Base-by-base conservation (phyloP, 2,113 vertebrate genomes). In the Mustelus asterias region DNA sequence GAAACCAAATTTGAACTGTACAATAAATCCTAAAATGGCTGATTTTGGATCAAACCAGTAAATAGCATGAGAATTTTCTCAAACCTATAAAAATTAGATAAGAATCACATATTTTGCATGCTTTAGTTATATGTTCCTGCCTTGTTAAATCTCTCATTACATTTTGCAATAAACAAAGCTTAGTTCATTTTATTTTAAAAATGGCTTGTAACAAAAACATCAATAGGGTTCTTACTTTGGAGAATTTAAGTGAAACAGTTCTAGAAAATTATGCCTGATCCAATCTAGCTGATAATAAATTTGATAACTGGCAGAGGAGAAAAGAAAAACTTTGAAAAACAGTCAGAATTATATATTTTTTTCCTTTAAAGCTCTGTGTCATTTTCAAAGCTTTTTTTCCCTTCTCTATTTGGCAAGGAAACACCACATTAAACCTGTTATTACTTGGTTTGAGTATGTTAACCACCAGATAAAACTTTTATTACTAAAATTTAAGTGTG, bases 81-180 rank as follows among this genome's bases (percentile, higher is more conserved):
- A 86, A 86, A 86, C 41, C 72, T 22, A 48, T 86, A 86, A 86
- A 86, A 86, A 41, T 44, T 24, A 48, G 83, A 86, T 48, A 86
- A 86, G 18, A 60, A 54, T 58, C 54, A 90, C 48, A 60, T 5
- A 65, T 65, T 93, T 63, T 33, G 37, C 54, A 63, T 92, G 18
- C 20, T 65, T 65, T 16, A 65, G 58, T n/a, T 92, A 65, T 37
- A 13, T 65, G 54, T n/a, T 18, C 58, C 60, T 92, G 26, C 29
- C 16, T 92, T 92, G 58, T 93, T 93, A 93, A 93, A 93, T 63
- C 26, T 29, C 48, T 65, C 29, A 93, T 63, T 60, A n/a, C n/a
- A 20, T 90, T n/a, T 37, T 60, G 14, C 58, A 60, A 93, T 60
- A 93, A 37, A 63, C 29, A 93, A 16, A 65, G 29, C 29, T 65